Evolutionary conservation across 2,797 vertebrate genomes (phyloP).

Genomic region (Gorsachius magnificus): DNA sequence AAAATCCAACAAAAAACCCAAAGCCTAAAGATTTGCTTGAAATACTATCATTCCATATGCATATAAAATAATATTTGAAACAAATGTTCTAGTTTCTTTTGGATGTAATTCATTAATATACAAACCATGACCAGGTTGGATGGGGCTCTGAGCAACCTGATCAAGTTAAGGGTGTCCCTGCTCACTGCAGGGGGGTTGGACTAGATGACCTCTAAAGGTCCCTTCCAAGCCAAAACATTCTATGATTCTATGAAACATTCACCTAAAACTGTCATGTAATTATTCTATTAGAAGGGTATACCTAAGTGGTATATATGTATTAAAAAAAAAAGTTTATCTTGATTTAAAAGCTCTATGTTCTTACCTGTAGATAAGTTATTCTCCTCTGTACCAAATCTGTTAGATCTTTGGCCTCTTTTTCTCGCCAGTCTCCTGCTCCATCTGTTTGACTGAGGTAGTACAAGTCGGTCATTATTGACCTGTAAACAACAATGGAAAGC

Average conservation of each 20-base stretch:
- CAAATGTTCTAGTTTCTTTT: background rate
- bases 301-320: background rate
- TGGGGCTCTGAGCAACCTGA: too few relatives aligned
- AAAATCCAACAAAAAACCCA: too few relatives aligned
- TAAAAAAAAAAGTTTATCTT: background rate
- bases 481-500: conserved; percentile 53
- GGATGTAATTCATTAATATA: background rate
- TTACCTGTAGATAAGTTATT: conserved; percentile 96
- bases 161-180: too few relatives aligned
- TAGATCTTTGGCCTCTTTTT: conserved; percentile 95
- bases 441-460: conserved; percentile 99
- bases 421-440: conserved; percentile 93
- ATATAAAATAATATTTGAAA: background rate
- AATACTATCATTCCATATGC: background rate
- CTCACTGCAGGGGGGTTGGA: too few relatives aligned
- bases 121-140: background rate
- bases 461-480: conserved; percentile 97
- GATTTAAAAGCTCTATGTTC: background rate
- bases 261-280: background rate
- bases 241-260: background rate
- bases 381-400: conserved; percentile 94
- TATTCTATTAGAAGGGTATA: background rate
- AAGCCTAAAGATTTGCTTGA: background rate
- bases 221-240: too few relatives aligned
- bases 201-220: too few relatives aligned